Evolutionary conservation across 1,140 invertebrate species (phyloP), one percentile per base, ranked within the genome.

Genomic region (Saccostrea glomerata): DNA sequence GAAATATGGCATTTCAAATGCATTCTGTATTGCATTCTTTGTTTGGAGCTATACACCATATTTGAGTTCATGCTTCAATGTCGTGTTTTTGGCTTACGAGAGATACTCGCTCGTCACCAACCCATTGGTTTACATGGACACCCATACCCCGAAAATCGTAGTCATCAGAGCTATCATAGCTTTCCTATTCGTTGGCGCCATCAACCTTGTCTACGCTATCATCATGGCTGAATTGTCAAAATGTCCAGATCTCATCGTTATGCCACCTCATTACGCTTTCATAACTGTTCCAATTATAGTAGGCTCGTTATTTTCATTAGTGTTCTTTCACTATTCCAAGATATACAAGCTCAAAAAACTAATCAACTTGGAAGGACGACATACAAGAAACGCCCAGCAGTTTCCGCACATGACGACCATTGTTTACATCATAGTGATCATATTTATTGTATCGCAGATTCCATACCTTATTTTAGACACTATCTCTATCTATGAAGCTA

Each of bases 11-110:
- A 17, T 82, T 30, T 82, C 30, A 23, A 36, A 40, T 25, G 20
- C 17, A 15, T 20, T 82, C 30, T 82, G 77, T 30, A 30, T 82
- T 9, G 20, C 77, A 82, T 30, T 30, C 40, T 82, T 82, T 25
- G 20, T 82, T 82, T 36, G 23, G 15, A 30, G 17, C 13, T 23
- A 82, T 25, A 82, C 77, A 25, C 77, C 77, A 82, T 82, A 82
- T 82, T 82, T 82, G 77, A 36, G 77, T 30, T 82, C 77, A 25
- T 36, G 77, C 40, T 82, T n/a, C n/a, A 82, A 82, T 82, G 77
- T 82, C 20, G 77, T 82, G 23, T 40, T 82, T 30, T 17, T 82
- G 77, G 77, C 77, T 11, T 82, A 82, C 25, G 77, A 82, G 40
- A 30, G 77, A 25, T 82, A 82, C 25, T n/a, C 30, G 23, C 30